Base-by-base conservation (phyloP, 1,140 invertebrate species). In the Apis laboriosa region DNA sequence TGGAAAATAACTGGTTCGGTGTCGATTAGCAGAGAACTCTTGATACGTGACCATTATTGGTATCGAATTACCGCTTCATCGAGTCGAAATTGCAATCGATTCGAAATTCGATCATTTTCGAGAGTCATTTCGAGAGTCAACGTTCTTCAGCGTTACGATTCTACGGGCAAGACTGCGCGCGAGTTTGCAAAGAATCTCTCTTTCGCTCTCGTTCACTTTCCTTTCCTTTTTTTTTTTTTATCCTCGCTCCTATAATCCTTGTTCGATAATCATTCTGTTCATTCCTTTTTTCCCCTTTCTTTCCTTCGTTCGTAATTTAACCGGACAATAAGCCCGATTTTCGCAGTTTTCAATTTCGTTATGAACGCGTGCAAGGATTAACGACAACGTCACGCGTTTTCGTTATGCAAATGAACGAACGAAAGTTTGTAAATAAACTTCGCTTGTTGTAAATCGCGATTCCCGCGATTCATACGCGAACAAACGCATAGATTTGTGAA, bases 1-100 rank as follows among this genome's bases (percentile, higher is more conserved):
- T 34, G 63, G 61, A 77, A 81, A 81, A 60, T 87, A 75, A 77
- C 78, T 24, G 74, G 51, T 58, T 67, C 49, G 73, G 58, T 56
- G 74, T 78, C 74, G 83, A 87, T 84, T 84, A 84, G 67, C 55
- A 80, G 58, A 21, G 63, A 34, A 84, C 79, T 63, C 75, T 84
- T 74, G 55, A 51, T 49, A 64, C 53, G 13, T 24, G 21, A 51
- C 67, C 75, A 58, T 83, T 78, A 78, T 68, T 60, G 56, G 43
- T 60, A 82, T 78, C 58, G 81, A 83, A 77, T 83, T 78, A 72
- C 34, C 51, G 75, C 43, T 49, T 49, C 76, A 7, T 17, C 24
- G 56, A 5, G 28, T 1, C 56, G 12, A 58, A 83, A 78, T 78
- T 56, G 51, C 61, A 51, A 34, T 34, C 34, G 34, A 34, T 51